Conservation (phyloP, 92 coral and sea anemone species). For the Hydrozoanthus gracilis region DNA sequence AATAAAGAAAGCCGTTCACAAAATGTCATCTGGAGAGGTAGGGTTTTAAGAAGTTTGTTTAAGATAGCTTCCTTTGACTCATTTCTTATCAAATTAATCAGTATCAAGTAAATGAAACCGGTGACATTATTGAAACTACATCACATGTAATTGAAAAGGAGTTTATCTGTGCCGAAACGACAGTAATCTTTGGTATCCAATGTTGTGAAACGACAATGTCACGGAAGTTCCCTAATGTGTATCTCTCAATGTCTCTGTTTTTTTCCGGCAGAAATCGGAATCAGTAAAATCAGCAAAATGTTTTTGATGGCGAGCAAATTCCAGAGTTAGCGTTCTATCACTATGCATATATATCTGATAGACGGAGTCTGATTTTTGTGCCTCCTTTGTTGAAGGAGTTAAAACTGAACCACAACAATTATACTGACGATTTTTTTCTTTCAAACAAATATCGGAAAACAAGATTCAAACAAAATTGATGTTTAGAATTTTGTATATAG, state of each 20-base stretch:
- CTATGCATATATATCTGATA: not conserved
- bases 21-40: not conserved
- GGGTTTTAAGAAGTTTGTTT: not conserved
- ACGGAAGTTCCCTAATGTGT: not conserved
- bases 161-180: too few relatives aligned
- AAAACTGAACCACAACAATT: too few relatives aligned
- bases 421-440: too few relatives aligned
- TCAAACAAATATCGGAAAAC: too few relatives aligned
- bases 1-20: not conserved
- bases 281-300: not conserved
- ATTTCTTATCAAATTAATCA: not conserved
- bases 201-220: not conserved
- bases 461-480: too few relatives aligned
- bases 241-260: not conserved
- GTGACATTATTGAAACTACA: too few relatives aligned
- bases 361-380: not conserved
- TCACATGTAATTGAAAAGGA: too few relatives aligned
- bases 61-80: not conserved
- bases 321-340: not conserved
- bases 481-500: too few relatives aligned
- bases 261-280: not conserved
- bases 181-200: too few relatives aligned
- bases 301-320: not conserved
- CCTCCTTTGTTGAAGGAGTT: too few relatives aligned
- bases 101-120: not conserved